A percentile compares a stretch with the other conserved stretches of the same genome.
Evolutionary conservation across 2,113 vertebrate species (phyloP).

Genomic region (Lepisosteus oculatus): DNA sequence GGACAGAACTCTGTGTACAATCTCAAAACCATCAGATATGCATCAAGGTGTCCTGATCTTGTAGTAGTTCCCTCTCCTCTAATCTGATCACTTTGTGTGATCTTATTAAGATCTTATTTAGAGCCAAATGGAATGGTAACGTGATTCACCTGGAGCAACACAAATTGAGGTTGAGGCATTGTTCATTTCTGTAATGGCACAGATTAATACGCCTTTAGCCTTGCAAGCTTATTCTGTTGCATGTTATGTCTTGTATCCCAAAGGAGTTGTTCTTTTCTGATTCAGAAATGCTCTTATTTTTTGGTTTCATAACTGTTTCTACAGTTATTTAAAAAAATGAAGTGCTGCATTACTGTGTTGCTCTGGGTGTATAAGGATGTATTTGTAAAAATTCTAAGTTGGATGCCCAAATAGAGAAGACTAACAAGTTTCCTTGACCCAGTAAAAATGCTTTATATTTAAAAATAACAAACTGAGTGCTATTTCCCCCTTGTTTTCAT

Average conservation of each 20-base stretch:
- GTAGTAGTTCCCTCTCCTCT: neutral
- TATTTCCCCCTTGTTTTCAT: neutral
- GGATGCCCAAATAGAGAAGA: too few relatives aligned
- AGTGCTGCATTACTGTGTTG: too few relatives aligned
- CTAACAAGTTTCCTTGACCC: too few relatives aligned
- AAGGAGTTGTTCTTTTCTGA: too few relatives aligned
- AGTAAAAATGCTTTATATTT: neutral
- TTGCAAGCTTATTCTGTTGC: too few relatives aligned
- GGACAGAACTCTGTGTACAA: neutral
- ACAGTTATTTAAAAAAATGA: too few relatives aligned
- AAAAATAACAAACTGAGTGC: neutral
- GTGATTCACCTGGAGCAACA: neutral
- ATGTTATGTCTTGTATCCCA: too few relatives aligned
- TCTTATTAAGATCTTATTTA: neutral
- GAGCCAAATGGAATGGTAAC: neutral
- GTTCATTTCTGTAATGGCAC: neutral
- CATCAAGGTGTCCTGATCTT: neutral
- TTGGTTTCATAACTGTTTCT: too few relatives aligned
- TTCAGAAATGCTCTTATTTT: too few relatives aligned
- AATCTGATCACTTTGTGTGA: neutral
- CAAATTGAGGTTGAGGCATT: neutral
- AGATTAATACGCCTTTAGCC: neutral
- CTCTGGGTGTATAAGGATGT: too few relatives aligned
- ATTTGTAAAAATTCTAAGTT: neutral
- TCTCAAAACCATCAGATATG: neutral